Evolutionary conservation across 1,140 invertebrate genomes (phyloP).

Genomic region (Orius insidiosus): DNA sequence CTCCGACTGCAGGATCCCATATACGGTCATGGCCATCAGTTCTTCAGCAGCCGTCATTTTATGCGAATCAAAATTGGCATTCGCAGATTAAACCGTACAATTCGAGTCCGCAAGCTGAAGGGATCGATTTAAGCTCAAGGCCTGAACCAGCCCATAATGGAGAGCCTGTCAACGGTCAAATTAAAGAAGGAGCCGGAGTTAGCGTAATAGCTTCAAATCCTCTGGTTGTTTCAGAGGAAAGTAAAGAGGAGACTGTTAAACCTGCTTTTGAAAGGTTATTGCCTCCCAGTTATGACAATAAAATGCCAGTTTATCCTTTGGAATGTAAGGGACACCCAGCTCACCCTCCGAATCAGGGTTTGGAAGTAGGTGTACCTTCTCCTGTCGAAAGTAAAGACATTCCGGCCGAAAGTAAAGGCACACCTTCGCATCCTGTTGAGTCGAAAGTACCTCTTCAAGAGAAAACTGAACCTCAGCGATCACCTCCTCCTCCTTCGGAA

Average conservation of each 20-base stretch:
- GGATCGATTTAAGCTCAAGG: constrained; percentile 9
- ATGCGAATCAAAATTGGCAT: constrained; percentile 1
- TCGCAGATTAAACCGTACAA: constrained; percentile 1
- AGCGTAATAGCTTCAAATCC: constrained; percentile 19
- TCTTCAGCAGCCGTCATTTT: background rate
- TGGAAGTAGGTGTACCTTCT: constrained; percentile 4
- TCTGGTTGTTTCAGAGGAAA: constrained; percentile 1
- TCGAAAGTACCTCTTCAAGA: constrained; percentile 1
- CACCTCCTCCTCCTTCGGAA: constrained; percentile 1
- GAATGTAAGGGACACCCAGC: constrained; percentile 5
- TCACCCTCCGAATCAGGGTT: background rate
- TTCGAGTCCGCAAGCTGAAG: constrained; percentile 11
- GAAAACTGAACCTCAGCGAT: background rate
- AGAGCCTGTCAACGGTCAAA: constrained; percentile 9
- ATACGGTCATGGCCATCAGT: constrained; percentile 5
- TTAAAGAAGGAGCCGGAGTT: constrained; percentile 12
- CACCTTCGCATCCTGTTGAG: constrained; percentile 8
- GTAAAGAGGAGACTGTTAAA: background rate
- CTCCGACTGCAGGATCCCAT: constrained; percentile 6
- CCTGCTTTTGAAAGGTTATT: background rate
- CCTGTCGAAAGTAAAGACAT: background rate
- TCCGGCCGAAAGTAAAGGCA: constrained; percentile 6
- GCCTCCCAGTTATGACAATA: background rate
- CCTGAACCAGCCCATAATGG: constrained; percentile 9
- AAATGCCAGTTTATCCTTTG: background rate